A percentile compares a stretch with the other conserved stretches of the same genome.
phyloP scores from a whole-genome alignment of 2,888 invertebrate genomes.

The Tuberolachnus salignus region DNA sequence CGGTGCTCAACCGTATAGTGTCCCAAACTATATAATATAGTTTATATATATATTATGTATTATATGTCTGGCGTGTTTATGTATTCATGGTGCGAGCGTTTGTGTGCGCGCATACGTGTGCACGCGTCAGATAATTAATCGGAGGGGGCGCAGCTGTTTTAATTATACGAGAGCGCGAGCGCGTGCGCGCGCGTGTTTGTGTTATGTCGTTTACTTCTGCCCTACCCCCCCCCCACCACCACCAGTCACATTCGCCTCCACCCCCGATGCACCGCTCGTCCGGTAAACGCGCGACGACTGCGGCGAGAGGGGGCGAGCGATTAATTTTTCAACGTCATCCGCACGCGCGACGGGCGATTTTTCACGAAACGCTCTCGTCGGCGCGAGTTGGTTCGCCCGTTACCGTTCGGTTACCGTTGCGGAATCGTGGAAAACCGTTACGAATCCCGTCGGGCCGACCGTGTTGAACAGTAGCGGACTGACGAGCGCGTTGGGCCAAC shows the following conservation, averaged over 20 bases:
- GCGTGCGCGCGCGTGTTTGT: neutral
- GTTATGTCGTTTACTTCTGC: neutral
- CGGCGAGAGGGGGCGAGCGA: constrained; percentile 1
- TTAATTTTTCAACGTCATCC: constrained; percentile 52
- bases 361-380: neutral
- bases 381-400: too few relatives aligned
- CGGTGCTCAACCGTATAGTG: neutral
- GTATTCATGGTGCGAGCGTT: neutral
- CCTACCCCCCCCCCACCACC: neutral
- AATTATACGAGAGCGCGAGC: constrained; percentile 29
- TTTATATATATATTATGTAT: too few relatives aligned
- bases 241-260: neutral
- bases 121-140: constrained; percentile 46
- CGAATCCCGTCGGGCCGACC: too few relatives aligned
- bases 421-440: neutral
- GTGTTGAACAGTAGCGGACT: too few relatives aligned
- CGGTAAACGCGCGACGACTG: neutral
- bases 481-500: too few relatives aligned
- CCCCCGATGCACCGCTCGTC: too few relatives aligned
- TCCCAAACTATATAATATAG: constrained; percentile 9
- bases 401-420: too few relatives aligned
- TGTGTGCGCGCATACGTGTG: neutral
- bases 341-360: constrained; percentile 16
- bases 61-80: too few relatives aligned
- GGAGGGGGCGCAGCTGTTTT: constrained; percentile 42